Evolutionary conservation across 2,888 invertebrate genomes (phyloP).

Genomic region (Latrodectus elegans): DNA sequence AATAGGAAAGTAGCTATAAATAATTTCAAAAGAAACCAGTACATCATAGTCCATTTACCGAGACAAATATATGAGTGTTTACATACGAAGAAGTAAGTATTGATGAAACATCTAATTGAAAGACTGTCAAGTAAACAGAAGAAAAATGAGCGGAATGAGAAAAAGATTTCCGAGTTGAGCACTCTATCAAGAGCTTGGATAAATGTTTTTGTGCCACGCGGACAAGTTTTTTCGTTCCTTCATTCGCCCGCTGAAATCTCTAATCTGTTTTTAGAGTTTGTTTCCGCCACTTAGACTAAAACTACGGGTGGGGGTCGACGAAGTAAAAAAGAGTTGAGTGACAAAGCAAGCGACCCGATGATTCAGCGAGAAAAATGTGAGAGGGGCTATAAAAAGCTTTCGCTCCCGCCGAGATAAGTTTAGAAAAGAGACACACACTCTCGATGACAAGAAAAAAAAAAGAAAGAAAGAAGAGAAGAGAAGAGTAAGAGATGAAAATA

Average conservation of each 20-base stretch:
- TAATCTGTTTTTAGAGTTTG: constrained; percentile 69
- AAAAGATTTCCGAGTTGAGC: constrained; percentile 25
- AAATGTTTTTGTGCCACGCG: constrained; percentile 56
- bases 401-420: constrained; percentile 51
- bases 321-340: constrained; percentile 56
- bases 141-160: neutral
- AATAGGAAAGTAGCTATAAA: no score
- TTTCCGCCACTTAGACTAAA: constrained; percentile 65
- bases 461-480: neutral
- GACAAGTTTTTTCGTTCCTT: constrained; percentile 7
- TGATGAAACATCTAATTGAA: neutral
- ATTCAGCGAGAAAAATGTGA: constrained; percentile 59
- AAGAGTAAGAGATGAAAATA: constrained; percentile 1
- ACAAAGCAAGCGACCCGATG: constrained; percentile 65
- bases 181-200: constrained; percentile 62
- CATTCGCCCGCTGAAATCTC: constrained; percentile 23
- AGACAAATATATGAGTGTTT: no score
- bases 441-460: constrained; percentile 21
- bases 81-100: no score
- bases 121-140: neutral
- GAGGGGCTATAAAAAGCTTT: constrained; percentile 35
- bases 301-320: constrained; percentile 28
- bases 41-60: no score
- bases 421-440: constrained; percentile 15
- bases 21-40: no score